Percentiles rank a stretch among this genome's conserved stretches.
phyloP scores from a whole-genome alignment of 2,797 vertebrate genomes.

The Lycodopsis pacificus region DNA sequence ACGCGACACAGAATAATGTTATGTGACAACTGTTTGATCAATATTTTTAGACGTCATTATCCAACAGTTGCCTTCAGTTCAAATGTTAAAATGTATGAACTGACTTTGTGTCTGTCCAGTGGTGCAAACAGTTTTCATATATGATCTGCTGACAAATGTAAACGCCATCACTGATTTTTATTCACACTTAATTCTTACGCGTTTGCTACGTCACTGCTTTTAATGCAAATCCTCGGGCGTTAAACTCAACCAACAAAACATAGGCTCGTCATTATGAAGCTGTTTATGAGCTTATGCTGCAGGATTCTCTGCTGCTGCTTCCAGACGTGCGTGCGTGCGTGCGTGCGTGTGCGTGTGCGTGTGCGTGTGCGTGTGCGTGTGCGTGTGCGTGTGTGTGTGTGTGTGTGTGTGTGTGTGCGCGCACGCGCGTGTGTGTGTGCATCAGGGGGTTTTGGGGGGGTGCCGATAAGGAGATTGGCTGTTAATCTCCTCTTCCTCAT shows the following conservation, averaged over 20 bases:
- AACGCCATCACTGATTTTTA: not conserved
- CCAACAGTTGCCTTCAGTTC: not conserved
- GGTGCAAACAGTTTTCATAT: not conserved
- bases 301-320: constrained; percentile 5
- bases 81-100: constrained; percentile 8
- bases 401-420: constrained; percentile 14
- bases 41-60: not conserved
- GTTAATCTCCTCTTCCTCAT: constrained; percentile 52
- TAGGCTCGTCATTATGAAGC: constrained; percentile 34
- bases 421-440: constrained; percentile 6
- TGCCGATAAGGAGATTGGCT: constrained; percentile 54
- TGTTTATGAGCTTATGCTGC: constrained; percentile 44
- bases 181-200: not conserved
- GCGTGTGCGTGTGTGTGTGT: constrained; percentile 14
- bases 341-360: constrained; percentile 14
- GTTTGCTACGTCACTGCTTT: not conserved
- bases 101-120: not conserved
- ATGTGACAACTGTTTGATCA: not conserved
- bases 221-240: not conserved
- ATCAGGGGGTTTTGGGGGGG: constrained; percentile 8
- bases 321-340: not conserved
- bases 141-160: not conserved
- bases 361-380: not conserved
- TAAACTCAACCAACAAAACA: not conserved
- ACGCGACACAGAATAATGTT: accelerated